Evolutionary conservation across 2,888 invertebrate genomes (phyloP), one percentile per base, ranked within the genome.

Genomic region (Morinoia aosen): DNA sequence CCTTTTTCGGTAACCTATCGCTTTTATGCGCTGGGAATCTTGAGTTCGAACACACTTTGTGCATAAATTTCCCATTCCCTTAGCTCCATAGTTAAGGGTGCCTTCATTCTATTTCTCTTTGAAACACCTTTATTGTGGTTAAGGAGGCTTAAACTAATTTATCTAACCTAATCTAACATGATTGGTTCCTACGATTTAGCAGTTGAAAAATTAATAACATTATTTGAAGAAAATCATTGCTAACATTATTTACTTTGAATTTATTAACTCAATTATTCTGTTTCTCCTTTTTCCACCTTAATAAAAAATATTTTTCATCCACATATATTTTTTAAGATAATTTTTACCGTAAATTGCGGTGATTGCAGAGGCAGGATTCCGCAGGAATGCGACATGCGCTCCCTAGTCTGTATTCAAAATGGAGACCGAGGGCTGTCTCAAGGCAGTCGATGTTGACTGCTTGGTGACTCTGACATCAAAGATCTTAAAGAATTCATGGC

Each of bases 361-460:
- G 25, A 76, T 61, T 33, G 25, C 8, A 1, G 33, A 33, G 25
- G 76, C 76, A 76, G 25, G 12, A 7, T 19, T 64, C 64, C 7
- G 64, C 25, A 5, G 25, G 25, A 76, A 16, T 76, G 76, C 76
- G 25, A 76, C 33, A 16, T 14, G 76, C 25, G 33, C 76, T 0
- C 7, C 76, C 19, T 10, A 33, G 25, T 76, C 8, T 33, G 33
- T 76, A 33, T 33, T 7, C 1, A 33, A 12, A 33, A 33, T 76
- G 25, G 25, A 76, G 76, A 76, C 76, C 25, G 33, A 33, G 76
- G 25, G 33, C 25, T 76, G 76, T 33, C 76, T 76, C 76, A 76
- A 76, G 76, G 76, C 76, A 76, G 76, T 76, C 76, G 76, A 76
- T 76, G 76, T 76, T 76, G 76, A 76, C 76, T 76, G 76, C 76